These are phyloP conservation scores for Brachylomia viminalis DNA, from an alignment of 2,888 invertebrate species.

Conservation along the genomic window DNA sequence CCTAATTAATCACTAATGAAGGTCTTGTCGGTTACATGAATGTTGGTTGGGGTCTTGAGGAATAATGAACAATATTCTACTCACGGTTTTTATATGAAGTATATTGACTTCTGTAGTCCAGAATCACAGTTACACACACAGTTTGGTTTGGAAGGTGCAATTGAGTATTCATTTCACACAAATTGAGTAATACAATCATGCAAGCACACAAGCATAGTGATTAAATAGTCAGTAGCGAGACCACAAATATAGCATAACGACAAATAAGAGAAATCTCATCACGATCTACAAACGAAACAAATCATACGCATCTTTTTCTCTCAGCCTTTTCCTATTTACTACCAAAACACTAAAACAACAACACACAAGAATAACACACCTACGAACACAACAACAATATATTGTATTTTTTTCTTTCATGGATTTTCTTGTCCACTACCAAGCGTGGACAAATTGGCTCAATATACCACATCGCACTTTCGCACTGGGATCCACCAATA, in stretches of 20 bases:
- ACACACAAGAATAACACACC: no score
- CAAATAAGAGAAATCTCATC: background rate
- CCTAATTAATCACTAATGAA: no score
- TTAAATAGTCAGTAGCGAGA: background rate
- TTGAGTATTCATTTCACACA: background rate
- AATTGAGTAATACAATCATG: background rate
- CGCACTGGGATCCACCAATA: slow-evolving; percentile 49
- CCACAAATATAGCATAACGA: background rate
- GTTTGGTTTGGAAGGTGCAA: background rate
- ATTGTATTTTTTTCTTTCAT: background rate
- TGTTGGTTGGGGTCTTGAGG: background rate
- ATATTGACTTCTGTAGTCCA: background rate
- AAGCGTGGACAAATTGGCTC: no score
- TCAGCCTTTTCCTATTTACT: background rate
- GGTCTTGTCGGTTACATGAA: background rate
- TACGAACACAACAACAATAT: background rate
- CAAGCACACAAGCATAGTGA: background rate
- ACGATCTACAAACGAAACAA: background rate
- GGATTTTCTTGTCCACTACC: background rate
- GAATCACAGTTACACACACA: background rate
- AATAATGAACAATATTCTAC: background rate
- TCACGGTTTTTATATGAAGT: background rate
- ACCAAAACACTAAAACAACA: background rate
- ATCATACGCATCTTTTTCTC: background rate
- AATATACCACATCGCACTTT: slow-evolving; percentile 58